A percentile compares a stretch with the other conserved stretches of the same genome.
Evolutionary conservation across 2,888 invertebrate species (phyloP).

Genomic region (Agrotis clavis): DNA sequence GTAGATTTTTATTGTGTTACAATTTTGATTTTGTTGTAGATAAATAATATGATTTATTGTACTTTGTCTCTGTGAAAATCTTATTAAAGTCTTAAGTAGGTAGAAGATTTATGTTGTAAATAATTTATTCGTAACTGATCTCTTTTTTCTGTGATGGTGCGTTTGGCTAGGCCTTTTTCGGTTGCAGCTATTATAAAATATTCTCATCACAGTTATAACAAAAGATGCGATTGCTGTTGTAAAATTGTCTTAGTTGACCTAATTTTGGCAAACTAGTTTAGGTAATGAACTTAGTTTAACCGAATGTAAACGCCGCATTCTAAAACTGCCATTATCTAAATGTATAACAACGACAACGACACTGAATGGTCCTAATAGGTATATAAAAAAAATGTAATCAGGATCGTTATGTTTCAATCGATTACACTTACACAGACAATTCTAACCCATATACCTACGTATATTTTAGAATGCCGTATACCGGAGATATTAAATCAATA

Average conservation of each 20-base stretch:
- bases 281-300: too few species aligned
- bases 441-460: neutral
- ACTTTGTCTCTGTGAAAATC: slow-evolving; percentile 1
- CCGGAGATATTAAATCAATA: slow-evolving; percentile 16
- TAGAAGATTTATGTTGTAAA: neutral
- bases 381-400: neutral
- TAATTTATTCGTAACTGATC: neutral
- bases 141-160: neutral
- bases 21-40: slow-evolving; percentile 12
- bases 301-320: too few species aligned
- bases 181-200: too few species aligned
- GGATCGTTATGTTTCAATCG: neutral
- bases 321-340: too few species aligned
- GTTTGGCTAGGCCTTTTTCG: too few species aligned
- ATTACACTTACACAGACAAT: slow-evolving; percentile 8
- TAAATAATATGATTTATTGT: slow-evolving; percentile 2
- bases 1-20: slow-evolving; percentile 16
- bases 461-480: slow-evolving; percentile 28
- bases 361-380: too few species aligned
- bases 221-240: too few species aligned
- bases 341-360: too few species aligned
- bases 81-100: neutral
- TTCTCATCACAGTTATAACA: too few species aligned
- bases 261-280: too few species aligned
- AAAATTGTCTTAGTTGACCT: too few species aligned